Percentiles rank a stretch among this genome's conserved stretches.
Conservation (phyloP, 2,797 vertebrate species). For the Tapera naevia region DNA sequence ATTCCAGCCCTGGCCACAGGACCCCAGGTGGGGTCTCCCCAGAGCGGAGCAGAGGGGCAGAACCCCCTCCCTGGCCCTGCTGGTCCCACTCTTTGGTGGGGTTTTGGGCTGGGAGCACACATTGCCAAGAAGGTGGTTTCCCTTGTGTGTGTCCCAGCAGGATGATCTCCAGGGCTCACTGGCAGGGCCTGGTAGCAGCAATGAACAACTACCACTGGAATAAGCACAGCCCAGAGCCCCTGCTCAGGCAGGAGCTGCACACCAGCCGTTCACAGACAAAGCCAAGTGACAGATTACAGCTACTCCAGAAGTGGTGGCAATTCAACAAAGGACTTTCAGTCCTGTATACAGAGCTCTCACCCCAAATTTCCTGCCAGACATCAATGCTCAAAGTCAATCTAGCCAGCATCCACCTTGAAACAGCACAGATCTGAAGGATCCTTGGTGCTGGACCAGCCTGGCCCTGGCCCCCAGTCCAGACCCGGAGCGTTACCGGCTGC, state of each 20-base stretch:
- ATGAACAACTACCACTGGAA: no score
- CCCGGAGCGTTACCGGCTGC: rapidly evolving
- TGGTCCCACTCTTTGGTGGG: no score
- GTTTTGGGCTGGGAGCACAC: no score
- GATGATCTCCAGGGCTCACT: rapidly evolving
- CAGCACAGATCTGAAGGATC: rapidly evolving
- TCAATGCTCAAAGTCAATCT: rapidly evolving
- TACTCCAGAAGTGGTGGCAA: rapidly evolving
- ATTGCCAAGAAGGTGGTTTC: not conserved
- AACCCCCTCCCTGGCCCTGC: no score
- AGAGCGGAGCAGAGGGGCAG: no score
- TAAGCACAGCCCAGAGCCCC: not conserved
- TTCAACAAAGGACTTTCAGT: rapidly evolving
- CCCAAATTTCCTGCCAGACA: not conserved
- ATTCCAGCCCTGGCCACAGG: no score
- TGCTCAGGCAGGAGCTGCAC: rapidly evolving
- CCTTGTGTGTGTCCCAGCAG: rapidly evolving
- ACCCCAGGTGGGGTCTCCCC: no score
- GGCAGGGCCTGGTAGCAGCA: not conserved
- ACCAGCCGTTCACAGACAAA: rapidly evolving
- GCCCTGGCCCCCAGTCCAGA: not conserved
- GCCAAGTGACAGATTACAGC: rapidly evolving
- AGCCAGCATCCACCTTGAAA: not conserved
- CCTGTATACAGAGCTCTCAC: not conserved
- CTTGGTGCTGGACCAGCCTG: rapidly evolving